Evolutionary conservation across 2,888 invertebrate genomes (phyloP).

Genomic region (Nipponacmea schrenckii): DNA sequence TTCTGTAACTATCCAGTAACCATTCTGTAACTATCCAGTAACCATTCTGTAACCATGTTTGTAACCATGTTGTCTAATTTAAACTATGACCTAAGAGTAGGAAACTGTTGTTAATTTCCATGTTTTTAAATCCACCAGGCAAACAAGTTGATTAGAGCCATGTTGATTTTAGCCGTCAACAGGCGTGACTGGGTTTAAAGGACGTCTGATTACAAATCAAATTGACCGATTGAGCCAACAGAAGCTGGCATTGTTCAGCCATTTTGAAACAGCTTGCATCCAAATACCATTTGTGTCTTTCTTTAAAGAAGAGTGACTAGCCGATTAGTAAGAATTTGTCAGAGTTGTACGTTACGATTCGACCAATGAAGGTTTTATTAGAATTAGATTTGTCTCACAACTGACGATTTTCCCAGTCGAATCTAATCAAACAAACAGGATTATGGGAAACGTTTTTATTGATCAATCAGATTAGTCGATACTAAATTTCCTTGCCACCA

Average conservation of each 20-base stretch:
- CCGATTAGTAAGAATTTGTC: background rate
- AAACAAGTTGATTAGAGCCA: background rate
- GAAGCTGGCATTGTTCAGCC: background rate
- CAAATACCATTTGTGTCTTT: background rate
- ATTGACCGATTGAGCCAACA: background rate
- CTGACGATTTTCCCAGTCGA: background rate
- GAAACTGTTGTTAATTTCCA: too few relatives aligned
- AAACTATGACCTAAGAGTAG: too few relatives aligned
- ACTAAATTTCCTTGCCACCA: slow-evolving; percentile 3
- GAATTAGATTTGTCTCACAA: background rate
- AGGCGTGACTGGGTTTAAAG: background rate
- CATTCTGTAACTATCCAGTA: too few relatives aligned
- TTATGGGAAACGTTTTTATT: background rate
- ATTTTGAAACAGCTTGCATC: background rate
- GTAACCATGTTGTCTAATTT: too few relatives aligned
- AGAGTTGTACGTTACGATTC: background rate
- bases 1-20: too few relatives aligned
- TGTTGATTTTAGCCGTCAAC: background rate
- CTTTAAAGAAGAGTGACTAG: slow-evolving; percentile 1
- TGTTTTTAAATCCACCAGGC: background rate
- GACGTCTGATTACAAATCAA: background rate
- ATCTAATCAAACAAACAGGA: too few relatives aligned
- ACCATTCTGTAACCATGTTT: too few relatives aligned
- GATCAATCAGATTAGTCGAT: slow-evolving; percentile 2
- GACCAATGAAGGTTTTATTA: background rate